Conservation (phyloP, 2,113 vertebrate species). For the Calidris pygmaea region DNA sequence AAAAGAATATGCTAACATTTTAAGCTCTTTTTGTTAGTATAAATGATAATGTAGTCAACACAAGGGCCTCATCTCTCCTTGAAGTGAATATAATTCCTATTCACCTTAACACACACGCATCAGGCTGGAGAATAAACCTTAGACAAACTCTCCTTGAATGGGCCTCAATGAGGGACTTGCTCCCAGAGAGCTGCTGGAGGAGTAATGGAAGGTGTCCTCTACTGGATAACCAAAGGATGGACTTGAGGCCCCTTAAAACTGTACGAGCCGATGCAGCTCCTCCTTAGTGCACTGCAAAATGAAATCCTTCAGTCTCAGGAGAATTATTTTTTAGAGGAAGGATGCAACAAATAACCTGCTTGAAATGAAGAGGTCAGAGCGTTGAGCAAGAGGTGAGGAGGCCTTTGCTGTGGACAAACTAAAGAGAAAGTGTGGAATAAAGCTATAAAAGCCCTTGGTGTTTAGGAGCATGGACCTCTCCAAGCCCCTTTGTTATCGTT, state of each 20-base stretch:
- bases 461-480: fast-evolving
- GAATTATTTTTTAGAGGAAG: background rate
- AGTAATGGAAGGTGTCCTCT: background rate
- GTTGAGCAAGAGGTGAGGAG: background rate
- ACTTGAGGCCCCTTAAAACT: background rate
- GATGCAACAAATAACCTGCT: background rate
- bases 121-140: background rate
- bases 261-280: background rate
- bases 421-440: background rate
- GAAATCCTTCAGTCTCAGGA: background rate
- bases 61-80: conserved; percentile 61
- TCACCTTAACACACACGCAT: background rate
- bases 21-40: conserved; percentile 74
- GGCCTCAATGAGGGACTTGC: background rate
- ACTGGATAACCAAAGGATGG: background rate
- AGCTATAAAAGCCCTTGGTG: fast-evolving
- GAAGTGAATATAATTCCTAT: conserved; percentile 53
- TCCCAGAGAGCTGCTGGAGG: background rate
- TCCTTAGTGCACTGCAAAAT: fast-evolving
- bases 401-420: background rate
- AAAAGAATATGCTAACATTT: conserved; percentile 72
- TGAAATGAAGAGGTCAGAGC: background rate
- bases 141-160: background rate
- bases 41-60: conserved; percentile 74
- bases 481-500: background rate